phyloP scores from a whole-genome alignment of 2,797 vertebrate genomes.

The Rhinella marina region DNA sequence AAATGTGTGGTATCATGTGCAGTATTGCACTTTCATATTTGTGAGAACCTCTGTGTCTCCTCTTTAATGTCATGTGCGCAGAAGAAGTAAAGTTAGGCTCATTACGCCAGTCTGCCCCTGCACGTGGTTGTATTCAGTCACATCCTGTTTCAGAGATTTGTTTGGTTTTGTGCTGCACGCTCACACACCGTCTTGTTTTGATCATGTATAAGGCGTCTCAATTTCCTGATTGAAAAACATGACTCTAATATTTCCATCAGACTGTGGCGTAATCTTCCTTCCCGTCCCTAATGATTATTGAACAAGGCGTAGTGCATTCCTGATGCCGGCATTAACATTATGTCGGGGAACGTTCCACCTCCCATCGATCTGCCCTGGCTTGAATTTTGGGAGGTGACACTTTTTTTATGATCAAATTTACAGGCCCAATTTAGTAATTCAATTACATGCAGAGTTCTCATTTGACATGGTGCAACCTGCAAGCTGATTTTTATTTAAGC shows the following conservation, averaged over 20 bases:
- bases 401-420: constrained; percentile 74
- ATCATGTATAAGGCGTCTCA: constrained; percentile 42
- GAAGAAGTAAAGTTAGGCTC: neutral
- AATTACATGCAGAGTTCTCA: constrained; percentile 49
- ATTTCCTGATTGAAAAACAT: constrained; percentile 48
- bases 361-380: constrained; percentile 70
- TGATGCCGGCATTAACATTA: constrained; percentile 52
- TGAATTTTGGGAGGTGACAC: constrained; percentile 71
- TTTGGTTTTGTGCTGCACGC: constrained; percentile 24
- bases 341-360: constrained; percentile 61
- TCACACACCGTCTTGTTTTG: constrained; percentile 28
- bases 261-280: constrained; percentile 41
- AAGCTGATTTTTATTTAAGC: constrained; percentile 34
- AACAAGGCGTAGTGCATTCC: constrained; percentile 58
- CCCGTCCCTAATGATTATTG: constrained; percentile 57
- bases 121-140: constrained; percentile 27
- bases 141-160: constrained; percentile 42
- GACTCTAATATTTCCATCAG: constrained; percentile 49
- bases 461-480: constrained; percentile 46
- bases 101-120: neutral
- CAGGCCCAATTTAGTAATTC: constrained; percentile 64
- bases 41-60: neutral
- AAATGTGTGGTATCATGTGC: no score
- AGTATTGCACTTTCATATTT: no score
- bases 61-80: constrained; percentile 2